Conservation (phyloP, 2,113 vertebrate genomes). For the Eulemur rufifrons region DNA sequence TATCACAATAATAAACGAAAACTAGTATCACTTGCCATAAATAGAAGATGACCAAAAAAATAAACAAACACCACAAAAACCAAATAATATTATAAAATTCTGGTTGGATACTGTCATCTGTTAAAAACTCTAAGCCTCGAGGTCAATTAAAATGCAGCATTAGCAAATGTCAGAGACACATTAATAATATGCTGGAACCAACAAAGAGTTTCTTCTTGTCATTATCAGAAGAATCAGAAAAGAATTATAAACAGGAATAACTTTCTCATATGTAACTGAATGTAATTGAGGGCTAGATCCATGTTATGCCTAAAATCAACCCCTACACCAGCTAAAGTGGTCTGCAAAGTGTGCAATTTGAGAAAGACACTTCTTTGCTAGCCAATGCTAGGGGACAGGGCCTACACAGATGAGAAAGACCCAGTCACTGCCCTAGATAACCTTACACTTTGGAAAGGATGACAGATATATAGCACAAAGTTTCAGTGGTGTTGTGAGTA, state of each 20-base stretch:
- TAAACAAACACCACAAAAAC: neutral
- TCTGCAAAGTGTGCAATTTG: neutral
- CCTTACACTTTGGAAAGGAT: conserved; percentile 35
- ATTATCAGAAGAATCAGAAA: neutral
- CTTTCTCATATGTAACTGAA: neutral
- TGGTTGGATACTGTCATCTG: neutral
- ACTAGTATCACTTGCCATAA: neutral
- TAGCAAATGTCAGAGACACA: neutral
- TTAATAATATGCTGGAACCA: neutral
- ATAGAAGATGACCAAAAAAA: neutral
- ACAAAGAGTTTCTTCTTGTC: neutral
- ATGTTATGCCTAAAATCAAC: neutral
- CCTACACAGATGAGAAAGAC: neutral
- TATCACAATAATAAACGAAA: neutral
- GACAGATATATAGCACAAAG: conserved; percentile 56
- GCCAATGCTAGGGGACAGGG: neutral
- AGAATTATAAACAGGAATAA: neutral
- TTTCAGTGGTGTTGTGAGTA: conserved; percentile 29
- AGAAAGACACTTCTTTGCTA: neutral
- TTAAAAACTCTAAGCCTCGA: neutral
- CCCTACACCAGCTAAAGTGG: neutral
- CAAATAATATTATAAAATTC: neutral
- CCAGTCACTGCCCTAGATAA: neutral
- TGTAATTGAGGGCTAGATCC: neutral
- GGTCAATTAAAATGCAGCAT: neutral